Evolutionary conservation across 2,888 invertebrate species (phyloP).

Genomic region (Poecilobothrus nobilitatus): DNA sequence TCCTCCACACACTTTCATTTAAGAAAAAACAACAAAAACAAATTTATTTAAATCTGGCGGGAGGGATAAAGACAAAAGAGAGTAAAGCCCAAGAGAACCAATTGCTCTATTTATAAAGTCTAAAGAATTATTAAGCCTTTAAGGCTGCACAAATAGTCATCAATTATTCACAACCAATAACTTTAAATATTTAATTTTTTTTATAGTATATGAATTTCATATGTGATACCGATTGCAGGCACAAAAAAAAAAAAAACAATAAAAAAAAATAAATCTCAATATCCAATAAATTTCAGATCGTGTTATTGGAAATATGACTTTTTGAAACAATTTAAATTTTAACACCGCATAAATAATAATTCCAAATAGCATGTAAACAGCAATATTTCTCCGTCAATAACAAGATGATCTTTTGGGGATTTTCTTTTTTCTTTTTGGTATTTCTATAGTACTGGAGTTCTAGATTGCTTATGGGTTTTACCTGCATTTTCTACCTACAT

Average conservation of each 20-base stretch:
- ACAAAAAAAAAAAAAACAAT: not conserved
- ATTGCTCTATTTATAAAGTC: conserved; percentile 3
- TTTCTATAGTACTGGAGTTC: too few relatives aligned
- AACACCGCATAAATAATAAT: conserved; percentile 6
- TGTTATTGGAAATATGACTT: not conserved
- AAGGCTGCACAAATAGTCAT: conserved; percentile 3
- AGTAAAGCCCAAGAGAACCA: not conserved
- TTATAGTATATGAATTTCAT: too few relatives aligned
- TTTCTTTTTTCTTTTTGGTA: not conserved
- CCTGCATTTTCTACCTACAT: not conserved
- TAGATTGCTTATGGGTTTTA: not conserved
- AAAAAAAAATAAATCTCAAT: not conserved
- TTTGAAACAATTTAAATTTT: conserved; percentile 4
- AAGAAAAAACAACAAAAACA: too few relatives aligned
- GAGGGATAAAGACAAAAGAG: too few relatives aligned
- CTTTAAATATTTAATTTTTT: too few relatives aligned
- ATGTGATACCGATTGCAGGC: not conserved
- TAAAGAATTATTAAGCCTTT: not conserved
- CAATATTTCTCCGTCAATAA: conserved; percentile 6
- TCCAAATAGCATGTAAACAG: conserved; percentile 4
- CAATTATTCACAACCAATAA: not conserved
- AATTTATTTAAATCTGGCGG: too few relatives aligned
- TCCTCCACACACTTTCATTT: not conserved
- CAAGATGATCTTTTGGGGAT: not conserved
- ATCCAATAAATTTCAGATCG: not conserved